Base-by-base conservation (phyloP, 2,113 vertebrate genomes). In the Brienomyrus longianalis region DNA sequence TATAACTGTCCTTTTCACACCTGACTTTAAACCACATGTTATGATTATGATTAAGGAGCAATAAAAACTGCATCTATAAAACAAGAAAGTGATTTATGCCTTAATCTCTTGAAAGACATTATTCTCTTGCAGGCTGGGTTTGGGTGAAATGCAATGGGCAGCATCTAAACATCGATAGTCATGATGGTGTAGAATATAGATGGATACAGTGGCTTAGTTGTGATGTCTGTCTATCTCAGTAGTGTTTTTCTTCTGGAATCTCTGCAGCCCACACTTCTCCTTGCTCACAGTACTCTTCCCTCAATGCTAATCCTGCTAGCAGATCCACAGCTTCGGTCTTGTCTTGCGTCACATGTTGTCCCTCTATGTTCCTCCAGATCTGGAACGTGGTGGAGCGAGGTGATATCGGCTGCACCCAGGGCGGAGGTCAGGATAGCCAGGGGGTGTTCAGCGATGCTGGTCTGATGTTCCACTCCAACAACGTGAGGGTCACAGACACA, bases 391-490 rank as follows among this genome's bases (percentile, higher is more conserved):
- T 99, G 91, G 96, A 97, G 92, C 92, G 92, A 1, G 91, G 95
- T 0, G 98, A 98, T 94, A 95, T 97, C 0, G 97, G 96, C 88
- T 99, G 97, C 92, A 97, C 96, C 0, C 51, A 93, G 0, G 98
- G 97, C 19, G 97, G 97, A 0, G 97, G 97, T 1, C 74, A 1
- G 39, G 88, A 97, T 89, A 96, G 95, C 0, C 13, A 87, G 0
- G 94, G 94, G 0, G 97, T 99, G 86, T 98, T 99, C 84, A 50
- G 8, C 0, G 96, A 97, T 0, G 97, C 98, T 0, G 98, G 98
- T 5, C 93, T 99, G 90, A 90, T 95, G 88, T 91, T 96, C 88
- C 0, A 56, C 90, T 96, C 96, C 88, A 97, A 0, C 70, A 0
- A 47, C 1, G 39, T 89, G 0, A 50, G 94, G 3, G 0, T 88